Evolutionary conservation across 2,113 vertebrate species (phyloP), one percentile per base, ranked within the genome.

Genomic region (Paralichthys olivaceus): DNA sequence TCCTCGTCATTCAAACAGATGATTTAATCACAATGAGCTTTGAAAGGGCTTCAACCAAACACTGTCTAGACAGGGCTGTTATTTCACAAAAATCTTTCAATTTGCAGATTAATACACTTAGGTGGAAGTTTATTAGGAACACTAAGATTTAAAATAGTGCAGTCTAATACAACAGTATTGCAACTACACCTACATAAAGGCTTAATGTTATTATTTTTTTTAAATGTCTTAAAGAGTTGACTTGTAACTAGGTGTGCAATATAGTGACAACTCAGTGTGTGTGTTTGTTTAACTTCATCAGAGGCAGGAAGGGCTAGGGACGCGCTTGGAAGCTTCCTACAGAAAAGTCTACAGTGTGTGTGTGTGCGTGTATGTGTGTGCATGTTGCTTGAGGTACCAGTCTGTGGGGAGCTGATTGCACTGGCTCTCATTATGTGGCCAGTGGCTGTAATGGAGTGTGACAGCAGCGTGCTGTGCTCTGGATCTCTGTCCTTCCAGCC

Each of bases 401-500:
- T 94, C 91, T 94, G 93, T 87, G 95, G 96, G 90, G 95, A 95
- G 95, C 95, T 97, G 96, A 96, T 95, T 96, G 95, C 94, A 49
- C 74, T 82, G 90, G 73, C 92, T 90, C 96, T 96, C 96, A 96
- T 96, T 96, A 96, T 90, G 93, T 94, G 94, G 95, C 90, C 95
- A 93, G 93, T 94, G 93, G 93, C 91, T 93, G 94, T 97, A 96
- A 97, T 96, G 95, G 96, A 95, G 95, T 96, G 96, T 98, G 96
- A 98, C 96, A 96, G 96, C 95, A 93, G 94, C 95, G 88, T 92
- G 95, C 92, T 94, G 96, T 92, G 94, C 94, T 94, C 95, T 93
- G 95, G 94, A 92, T 91, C 91, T 89, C 91, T 91, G 90, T 93
- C 95, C 94, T 95, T 90, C 91, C 91, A 94, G 95, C 94, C 95